These are phyloP conservation scores for Hydriomena furcata DNA, from an alignment of 2,888 invertebrate species.

Conservation along the genomic window DNA sequence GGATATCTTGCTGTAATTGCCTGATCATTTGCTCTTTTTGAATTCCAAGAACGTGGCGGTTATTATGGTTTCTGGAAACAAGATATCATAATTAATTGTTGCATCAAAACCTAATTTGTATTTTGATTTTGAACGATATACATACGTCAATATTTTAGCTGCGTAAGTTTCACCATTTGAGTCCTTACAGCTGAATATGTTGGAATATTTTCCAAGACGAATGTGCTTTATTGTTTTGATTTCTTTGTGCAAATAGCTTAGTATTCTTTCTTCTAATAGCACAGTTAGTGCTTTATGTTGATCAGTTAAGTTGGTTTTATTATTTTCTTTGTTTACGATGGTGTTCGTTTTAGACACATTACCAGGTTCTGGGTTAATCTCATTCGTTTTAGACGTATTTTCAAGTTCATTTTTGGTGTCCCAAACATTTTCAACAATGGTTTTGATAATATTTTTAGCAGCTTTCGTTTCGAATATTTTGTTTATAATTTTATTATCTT, in stretches of 20 bases:
- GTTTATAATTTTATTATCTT: background rate
- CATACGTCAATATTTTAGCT: slow-evolving; percentile 53
- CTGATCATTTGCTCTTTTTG: slow-evolving; percentile 43
- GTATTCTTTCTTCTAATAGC: slow-evolving; percentile 28
- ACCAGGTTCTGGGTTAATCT: background rate
- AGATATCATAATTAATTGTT: background rate
- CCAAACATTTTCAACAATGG: slow-evolving; percentile 9
- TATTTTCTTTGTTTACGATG: background rate
- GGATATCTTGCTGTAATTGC: slow-evolving; percentile 42
- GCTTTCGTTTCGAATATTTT: slow-evolving; percentile 1
- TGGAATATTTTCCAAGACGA: slow-evolving; percentile 50
- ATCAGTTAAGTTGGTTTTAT: background rate
- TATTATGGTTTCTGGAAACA: slow-evolving; percentile 28
- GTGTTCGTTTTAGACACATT: background rate
- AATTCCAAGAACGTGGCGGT: slow-evolving; percentile 5
- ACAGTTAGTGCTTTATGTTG: background rate
- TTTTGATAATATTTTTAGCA: background rate
- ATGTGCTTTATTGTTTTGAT: slow-evolving; percentile 39
- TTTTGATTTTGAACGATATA: slow-evolving; percentile 12
- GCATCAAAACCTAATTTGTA: background rate
- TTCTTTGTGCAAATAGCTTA: slow-evolving; percentile 30
- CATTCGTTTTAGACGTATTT: background rate
- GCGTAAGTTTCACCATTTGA: slow-evolving; percentile 38
- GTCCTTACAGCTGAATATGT: slow-evolving; percentile 48
- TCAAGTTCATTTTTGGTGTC: slow-evolving; percentile 1